Base-by-base conservation (phyloP, 2,888 invertebrate species). In the Campopleginae sp. region DNA sequence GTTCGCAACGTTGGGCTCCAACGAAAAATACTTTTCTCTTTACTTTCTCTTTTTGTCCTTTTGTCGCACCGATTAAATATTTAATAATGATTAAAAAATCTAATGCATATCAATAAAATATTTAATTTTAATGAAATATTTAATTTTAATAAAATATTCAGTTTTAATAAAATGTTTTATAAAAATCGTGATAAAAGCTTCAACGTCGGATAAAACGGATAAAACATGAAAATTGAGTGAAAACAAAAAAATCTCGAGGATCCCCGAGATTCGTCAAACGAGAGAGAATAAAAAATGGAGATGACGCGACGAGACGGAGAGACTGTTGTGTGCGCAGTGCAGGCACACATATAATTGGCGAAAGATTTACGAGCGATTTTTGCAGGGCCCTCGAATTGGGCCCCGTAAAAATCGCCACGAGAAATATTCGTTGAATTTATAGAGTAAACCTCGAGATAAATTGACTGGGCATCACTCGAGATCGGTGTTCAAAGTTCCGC, bases 301-400 rank as follows among this genome's bases (percentile, higher is more conserved):
- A 82, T 80, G 68, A 51, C 76, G 66, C 76, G 66, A 68, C 72
- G 63, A 85, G 74, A 42, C 4, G 27, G 66, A 42, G 48, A 6
- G 42, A 44, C 7, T 42, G 44, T 38, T 42, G 44, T 38, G 38
- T 23, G 38, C 38, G 51, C 48, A 31, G 33, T 23, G 51, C 48
- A 33, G 63, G n/a, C n/a, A n/a, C n/a, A n/a, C n/a, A n/a, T n/a
- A 71, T 85, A 85, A 82, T 85, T 82, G 74, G 72, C 61, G 8
- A 17, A 61, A 68, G 80, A 85, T 85, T 82, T 82, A 82, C 80
- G 72, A 68, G 42, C 76, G 17, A 72, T 23, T 65, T 80, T 54
- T 66, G 66, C 31, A 58, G 23, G 74, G 44, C 31, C 66, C 79
- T 66, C 38, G 19, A n/a, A n/a, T n/a, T n/a, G 54, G 46, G 46